phyloP scores from a whole-genome alignment of 2,797 vertebrate genomes.

The Catamblyrhynchus diadema region DNA sequence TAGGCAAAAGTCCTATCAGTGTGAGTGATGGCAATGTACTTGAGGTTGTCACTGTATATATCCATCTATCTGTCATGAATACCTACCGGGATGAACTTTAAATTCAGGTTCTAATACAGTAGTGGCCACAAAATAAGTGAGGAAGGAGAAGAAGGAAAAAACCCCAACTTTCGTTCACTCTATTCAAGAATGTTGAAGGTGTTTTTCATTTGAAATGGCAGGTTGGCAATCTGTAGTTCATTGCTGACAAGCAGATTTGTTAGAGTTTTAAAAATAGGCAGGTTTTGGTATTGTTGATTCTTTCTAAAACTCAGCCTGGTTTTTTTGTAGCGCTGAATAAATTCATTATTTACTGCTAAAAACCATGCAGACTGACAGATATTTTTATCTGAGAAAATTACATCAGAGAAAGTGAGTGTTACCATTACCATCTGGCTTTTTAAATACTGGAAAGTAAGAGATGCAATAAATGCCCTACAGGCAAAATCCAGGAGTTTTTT shows the following conservation, averaged over 20 bases:
- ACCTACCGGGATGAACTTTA: not conserved
- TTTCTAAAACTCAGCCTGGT: not conserved
- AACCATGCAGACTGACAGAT: not conserved
- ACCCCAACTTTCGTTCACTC: not conserved
- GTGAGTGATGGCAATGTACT: not conserved
- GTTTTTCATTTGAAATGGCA: not conserved
- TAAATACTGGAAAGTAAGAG: not conserved
- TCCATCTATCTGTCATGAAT: not conserved
- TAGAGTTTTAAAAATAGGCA: not conserved
- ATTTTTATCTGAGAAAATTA: not conserved
- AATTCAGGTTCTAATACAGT: not conserved
- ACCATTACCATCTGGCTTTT: not conserved
- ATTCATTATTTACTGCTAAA: conserved; percentile 23
- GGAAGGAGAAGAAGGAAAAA: not conserved
- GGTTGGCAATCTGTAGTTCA: not conserved
- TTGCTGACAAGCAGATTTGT: not conserved
- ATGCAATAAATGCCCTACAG: not conserved
- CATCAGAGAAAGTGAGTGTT: not conserved
- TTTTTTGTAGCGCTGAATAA: conserved; percentile 4
- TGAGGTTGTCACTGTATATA: not conserved
- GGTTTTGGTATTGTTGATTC: not conserved
- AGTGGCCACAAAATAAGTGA: not conserved
- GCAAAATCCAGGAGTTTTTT: not conserved
- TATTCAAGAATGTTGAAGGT: not conserved
- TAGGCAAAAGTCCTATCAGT: not conserved